A percentile compares a stretch with the other conserved stretches of the same genome.
These are phyloP conservation scores for Seriola aureovittata DNA, from an alignment of 2,113 vertebrate species.

Conservation along the genomic window DNA sequence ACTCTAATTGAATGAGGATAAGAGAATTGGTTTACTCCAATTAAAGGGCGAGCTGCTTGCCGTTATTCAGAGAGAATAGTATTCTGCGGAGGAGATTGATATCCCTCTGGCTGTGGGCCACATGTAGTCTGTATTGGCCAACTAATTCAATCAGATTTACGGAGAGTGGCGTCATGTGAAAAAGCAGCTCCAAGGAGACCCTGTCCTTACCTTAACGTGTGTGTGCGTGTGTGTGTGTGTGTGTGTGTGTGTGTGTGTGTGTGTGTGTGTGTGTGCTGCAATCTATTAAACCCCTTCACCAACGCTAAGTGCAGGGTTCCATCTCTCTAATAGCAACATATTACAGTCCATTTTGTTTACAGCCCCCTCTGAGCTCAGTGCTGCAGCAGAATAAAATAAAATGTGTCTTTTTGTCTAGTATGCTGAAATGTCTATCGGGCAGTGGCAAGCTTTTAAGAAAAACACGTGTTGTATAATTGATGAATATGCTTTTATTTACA, in stretches of 20 bases:
- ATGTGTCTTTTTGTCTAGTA: conserved; percentile 23
- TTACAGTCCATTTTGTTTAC: conserved; percentile 69
- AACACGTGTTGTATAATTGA: conserved; percentile 57
- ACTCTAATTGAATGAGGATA: conserved; percentile 81
- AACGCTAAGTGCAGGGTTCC: conserved; percentile 75
- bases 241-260: conserved; percentile 35
- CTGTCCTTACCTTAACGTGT: conserved; percentile 63
- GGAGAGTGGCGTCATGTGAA: conserved; percentile 80
- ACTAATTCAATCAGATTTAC: conserved; percentile 82
- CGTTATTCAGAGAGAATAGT: conserved; percentile 73
- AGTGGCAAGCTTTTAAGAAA: conserved; percentile 45
- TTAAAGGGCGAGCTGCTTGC: conserved; percentile 72
- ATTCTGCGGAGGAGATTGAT: conserved; percentile 77
- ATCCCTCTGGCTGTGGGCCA: conserved; percentile 73
- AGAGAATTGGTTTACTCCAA: conserved; percentile 79
- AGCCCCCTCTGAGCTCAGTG: conserved; percentile 33
- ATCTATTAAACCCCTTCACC: conserved; percentile 68
- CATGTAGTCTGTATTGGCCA: conserved; percentile 67
- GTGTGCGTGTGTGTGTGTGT: conserved; percentile 45
- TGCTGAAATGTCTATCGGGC: conserved; percentile 25
- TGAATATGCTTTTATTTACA: conserved; percentile 57
- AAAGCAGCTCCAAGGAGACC: conserved; percentile 79
- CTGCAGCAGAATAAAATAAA: conserved; percentile 43
- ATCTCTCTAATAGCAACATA: conserved; percentile 74
- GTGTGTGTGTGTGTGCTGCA: conserved; percentile 37